Evolutionary conservation across 2,888 invertebrate genomes (phyloP).

Genomic region (Fabriciana adippe): DNA sequence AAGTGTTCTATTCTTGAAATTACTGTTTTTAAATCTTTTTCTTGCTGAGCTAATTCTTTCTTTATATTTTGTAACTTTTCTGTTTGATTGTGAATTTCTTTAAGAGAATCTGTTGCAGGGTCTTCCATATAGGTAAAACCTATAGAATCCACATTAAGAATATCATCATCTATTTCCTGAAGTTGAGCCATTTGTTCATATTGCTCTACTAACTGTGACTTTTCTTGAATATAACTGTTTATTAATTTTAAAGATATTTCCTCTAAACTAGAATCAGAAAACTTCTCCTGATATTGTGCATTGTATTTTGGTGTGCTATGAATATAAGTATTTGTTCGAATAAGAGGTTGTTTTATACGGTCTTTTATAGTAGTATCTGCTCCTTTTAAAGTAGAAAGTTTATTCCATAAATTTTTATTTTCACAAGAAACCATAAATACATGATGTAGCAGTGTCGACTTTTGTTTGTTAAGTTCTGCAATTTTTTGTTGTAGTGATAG

Average conservation of each 20-base stretch:
- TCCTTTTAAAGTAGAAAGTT: constrained; percentile 82
- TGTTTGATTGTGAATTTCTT: constrained; percentile 85
- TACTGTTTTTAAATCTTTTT: constrained; percentile 82
- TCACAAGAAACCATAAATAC: constrained; percentile 91
- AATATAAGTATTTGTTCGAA: constrained; percentile 84
- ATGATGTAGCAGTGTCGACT: constrained; percentile 88
- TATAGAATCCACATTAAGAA: constrained; percentile 83
- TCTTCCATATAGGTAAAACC: constrained; percentile 84
- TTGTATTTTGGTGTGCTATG: constrained; percentile 85
- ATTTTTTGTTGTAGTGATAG: constrained; percentile 83
- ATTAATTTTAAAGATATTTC: constrained; percentile 88
- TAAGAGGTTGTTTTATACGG: constrained; percentile 58
- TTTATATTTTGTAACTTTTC: constrained; percentile 84
- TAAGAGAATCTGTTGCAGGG: constrained; percentile 82
- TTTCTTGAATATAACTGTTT: constrained; percentile 86
- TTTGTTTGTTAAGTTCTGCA: constrained; percentile 87
- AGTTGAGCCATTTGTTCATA: constrained; percentile 86
- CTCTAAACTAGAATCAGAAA: constrained; percentile 86
- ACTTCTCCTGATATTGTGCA: constrained; percentile 79
- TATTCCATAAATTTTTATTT: constrained; percentile 90
- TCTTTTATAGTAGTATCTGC: constrained; percentile 58
- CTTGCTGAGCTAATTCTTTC: constrained; percentile 83
- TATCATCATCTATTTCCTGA: constrained; percentile 77
- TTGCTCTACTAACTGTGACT: constrained; percentile 85
- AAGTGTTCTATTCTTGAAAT: constrained; percentile 64